Conservation (phyloP, 2,113 vertebrate genomes). For the Nibea coibor region DNA sequence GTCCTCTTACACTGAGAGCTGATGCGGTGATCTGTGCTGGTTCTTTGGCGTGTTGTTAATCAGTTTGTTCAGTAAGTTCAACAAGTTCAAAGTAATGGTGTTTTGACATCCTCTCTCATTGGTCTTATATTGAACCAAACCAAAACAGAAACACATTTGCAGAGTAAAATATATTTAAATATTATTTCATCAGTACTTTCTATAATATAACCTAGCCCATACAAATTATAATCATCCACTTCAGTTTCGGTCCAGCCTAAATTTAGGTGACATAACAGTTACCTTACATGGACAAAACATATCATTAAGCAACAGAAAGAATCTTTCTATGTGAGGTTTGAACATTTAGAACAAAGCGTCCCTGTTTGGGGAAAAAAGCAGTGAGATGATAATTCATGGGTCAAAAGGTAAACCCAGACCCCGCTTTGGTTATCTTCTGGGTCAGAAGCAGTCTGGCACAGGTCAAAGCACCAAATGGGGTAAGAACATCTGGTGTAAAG, state of each 20-base stretch:
- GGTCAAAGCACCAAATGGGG: conserved; percentile 49
- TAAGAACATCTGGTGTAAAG: conserved; percentile 69
- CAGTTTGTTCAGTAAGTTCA: no score
- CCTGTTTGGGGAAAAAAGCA: conserved; percentile 18
- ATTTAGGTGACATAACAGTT: neutral
- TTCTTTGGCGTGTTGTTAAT: no score
- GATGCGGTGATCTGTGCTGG: no score
- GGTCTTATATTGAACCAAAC: no score
- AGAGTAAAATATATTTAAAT: no score
- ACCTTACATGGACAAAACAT: neutral
- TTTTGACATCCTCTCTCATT: no score
- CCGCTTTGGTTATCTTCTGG: conserved; percentile 40
- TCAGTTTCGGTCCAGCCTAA: neutral
- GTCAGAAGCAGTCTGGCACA: conserved; percentile 38
- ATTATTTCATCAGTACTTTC: no score
- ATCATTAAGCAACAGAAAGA: neutral
- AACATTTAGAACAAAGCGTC: conserved; percentile 38
- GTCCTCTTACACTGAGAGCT: no score
- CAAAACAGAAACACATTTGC: no score
- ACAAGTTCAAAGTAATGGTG: no score
- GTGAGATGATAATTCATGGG: conserved; percentile 46
- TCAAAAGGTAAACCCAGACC: conserved; percentile 31
- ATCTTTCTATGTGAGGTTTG: neutral
- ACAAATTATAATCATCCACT: neutral
- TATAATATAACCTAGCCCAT: no score